phyloP scores from a whole-genome alignment of 2,113 vertebrate genomes.

The Sinocyclocheilus maitianheensis region DNA sequence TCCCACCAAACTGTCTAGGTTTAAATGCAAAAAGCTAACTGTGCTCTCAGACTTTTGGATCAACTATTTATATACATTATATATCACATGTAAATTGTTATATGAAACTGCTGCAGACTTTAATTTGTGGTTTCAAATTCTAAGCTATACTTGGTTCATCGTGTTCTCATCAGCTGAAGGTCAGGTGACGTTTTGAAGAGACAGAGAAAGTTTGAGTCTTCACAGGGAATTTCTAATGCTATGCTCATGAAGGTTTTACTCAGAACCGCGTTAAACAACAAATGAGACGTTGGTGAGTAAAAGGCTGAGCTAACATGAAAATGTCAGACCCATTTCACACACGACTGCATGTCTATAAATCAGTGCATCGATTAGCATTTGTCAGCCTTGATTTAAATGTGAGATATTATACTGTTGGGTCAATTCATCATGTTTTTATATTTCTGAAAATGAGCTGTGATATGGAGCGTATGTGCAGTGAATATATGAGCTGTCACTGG shows the following conservation, averaged over 20 bases:
- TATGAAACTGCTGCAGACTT: neutral
- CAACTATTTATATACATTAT: neutral
- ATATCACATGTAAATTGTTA: neutral
- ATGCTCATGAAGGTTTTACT: neutral
- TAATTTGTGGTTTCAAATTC: neutral
- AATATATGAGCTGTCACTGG: slow-evolving; percentile 20
- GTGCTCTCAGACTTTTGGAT: neutral
- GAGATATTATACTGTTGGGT: neutral
- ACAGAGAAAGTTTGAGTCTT: neutral
- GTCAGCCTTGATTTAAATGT: slow-evolving; percentile 10
- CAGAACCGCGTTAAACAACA: neutral
- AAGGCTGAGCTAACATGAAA: neutral
- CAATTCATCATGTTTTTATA: slow-evolving; percentile 25
- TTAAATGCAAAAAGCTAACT: neutral
- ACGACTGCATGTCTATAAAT: neutral
- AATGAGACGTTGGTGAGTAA: neutral
- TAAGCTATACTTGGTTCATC: neutral
- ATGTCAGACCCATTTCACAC: neutral
- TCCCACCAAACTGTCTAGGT: neutral
- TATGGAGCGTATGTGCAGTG: neutral
- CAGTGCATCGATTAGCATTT: slow-evolving; percentile 25
- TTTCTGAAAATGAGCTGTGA: slow-evolving; percentile 11
- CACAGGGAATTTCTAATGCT: slow-evolving; percentile 13
- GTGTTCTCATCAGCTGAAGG: neutral
- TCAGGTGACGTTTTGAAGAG: neutral